Evolutionary conservation across 2,113 vertebrate species (phyloP).

Genomic region (Chloebia gouldiae): DNA sequence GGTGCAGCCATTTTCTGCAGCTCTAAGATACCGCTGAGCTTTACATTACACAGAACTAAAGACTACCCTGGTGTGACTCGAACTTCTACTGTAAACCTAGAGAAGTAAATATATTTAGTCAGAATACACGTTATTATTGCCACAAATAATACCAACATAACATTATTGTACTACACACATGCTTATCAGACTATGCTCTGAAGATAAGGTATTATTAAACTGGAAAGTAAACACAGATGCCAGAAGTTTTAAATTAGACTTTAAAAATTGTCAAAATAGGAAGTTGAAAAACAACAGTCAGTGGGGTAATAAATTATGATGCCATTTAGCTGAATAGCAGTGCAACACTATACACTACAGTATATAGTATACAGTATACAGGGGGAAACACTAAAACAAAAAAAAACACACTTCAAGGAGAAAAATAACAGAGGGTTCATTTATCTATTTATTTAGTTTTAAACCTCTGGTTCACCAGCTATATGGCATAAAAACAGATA

Average conservation of each 20-base stretch:
- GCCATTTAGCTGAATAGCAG: background rate
- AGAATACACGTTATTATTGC: background rate
- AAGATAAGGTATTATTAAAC: slow-evolving; percentile 63
- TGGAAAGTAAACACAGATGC: slow-evolving; percentile 70
- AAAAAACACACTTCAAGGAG: background rate
- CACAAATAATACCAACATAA: slow-evolving; percentile 34
- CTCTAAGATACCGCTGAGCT: accelerated
- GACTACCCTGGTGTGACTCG: background rate
- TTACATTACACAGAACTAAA: background rate
- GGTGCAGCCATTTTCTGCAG: background rate
- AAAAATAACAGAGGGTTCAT: background rate
- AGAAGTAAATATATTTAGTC: background rate
- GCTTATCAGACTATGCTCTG: slow-evolving; percentile 36
- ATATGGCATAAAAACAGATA: background rate
- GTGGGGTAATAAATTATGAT: slow-evolving; percentile 15
- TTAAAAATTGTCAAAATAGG: slow-evolving; percentile 63
- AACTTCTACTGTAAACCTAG: background rate
- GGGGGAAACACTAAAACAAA: background rate
- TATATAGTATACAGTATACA: no score
- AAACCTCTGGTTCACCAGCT: background rate
- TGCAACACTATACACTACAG: background rate
- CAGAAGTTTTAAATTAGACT: slow-evolving; percentile 61
- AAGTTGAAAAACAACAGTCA: slow-evolving; percentile 46
- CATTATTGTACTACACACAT: slow-evolving; percentile 22
- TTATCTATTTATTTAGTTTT: background rate